Evolutionary conservation across 53 echinoderm and acorn worm species (phyloP).

Genomic region (Stichopus horrens): DNA sequence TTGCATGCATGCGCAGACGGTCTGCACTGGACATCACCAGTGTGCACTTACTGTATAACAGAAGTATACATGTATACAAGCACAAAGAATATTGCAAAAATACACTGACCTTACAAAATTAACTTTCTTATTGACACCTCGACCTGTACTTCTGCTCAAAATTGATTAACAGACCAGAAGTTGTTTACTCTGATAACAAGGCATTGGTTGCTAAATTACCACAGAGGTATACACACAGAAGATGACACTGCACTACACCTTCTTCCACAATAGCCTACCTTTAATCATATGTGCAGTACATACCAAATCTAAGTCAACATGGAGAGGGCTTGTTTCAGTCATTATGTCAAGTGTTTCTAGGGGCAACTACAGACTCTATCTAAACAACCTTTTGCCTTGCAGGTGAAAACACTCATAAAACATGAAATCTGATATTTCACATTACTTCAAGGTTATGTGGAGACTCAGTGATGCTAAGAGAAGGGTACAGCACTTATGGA

Average conservation of each 20-base stretch:
- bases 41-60: too few species aligned
- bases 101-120: neutral
- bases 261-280: too few species aligned
- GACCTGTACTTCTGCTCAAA: neutral
- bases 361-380: neutral
- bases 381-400: conserved; percentile 31
- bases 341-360: neutral
- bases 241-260: too few species aligned
- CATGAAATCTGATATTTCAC: conserved; percentile 14
- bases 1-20: too few species aligned
- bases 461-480: neutral
- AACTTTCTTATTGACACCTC: neutral
- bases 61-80: too few species aligned
- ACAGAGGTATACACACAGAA: too few species aligned
- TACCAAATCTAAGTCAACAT: neutral
- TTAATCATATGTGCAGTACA: neutral
- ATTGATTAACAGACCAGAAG: neutral
- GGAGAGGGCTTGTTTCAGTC: neutral
- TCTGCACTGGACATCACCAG: too few species aligned
- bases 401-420: neutral
- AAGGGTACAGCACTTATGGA: too few species aligned
- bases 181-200: neutral
- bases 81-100: too few species aligned
- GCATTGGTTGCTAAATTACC: neutral
- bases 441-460: neutral